Percentiles rank a stretch among this genome's conserved stretches.
Evolutionary conservation across 2,113 vertebrate genomes (phyloP).

Genomic region (Cepphus grylle): DNA sequence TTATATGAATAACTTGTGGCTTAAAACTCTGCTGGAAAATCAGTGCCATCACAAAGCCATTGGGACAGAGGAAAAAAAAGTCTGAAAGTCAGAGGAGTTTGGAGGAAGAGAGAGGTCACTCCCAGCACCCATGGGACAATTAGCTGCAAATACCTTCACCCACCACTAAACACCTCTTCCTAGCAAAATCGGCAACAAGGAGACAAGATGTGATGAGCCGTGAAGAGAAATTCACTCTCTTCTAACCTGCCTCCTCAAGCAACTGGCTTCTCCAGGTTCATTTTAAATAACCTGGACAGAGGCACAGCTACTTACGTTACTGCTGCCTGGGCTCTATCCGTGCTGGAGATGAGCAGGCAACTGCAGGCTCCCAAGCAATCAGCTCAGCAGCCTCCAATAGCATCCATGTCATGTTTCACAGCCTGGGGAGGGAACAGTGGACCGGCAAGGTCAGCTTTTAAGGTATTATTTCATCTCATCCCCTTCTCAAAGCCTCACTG

Average conservation of each 20-base stretch:
- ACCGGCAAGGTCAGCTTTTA: neutral
- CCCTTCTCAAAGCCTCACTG: neutral
- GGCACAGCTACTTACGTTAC: no score
- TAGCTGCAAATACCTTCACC: neutral
- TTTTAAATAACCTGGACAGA: neutral
- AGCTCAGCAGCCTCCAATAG: neutral
- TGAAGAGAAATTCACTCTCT: neutral
- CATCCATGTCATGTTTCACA: neutral
- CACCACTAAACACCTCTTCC: neutral
- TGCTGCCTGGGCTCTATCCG: neutral
- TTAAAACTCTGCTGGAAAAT: neutral
- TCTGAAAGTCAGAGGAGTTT: neutral
- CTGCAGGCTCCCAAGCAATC: neutral
- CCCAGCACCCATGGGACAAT: neutral
- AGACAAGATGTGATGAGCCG: neutral
- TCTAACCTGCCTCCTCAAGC: neutral
- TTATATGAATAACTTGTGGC: neutral
- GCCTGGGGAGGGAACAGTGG: neutral
- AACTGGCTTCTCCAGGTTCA: neutral
- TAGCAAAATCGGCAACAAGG: neutral
- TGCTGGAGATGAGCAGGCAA: neutral
- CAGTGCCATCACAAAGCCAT: neutral
- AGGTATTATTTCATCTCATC: neutral
- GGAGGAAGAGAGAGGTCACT: neutral
- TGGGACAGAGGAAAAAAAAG: neutral